These are phyloP conservation scores for Netelia inedita DNA, from an alignment of 2,888 invertebrate genomes.

Conservation along the genomic window DNA sequence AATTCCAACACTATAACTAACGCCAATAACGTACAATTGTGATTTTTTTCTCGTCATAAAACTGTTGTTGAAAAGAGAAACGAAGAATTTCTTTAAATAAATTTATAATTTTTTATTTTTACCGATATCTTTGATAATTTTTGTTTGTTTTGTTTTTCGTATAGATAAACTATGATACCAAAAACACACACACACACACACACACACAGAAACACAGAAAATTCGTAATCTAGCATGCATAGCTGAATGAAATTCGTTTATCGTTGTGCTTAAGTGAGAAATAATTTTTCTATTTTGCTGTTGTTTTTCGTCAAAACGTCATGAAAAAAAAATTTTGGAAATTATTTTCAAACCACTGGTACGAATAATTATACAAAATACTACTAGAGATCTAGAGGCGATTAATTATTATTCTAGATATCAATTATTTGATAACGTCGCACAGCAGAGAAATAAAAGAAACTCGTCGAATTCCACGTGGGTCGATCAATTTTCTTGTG, in stretches of 20 bases:
- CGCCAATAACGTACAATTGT: constrained; percentile 42
- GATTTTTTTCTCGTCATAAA: background rate
- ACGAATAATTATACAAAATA: constrained; percentile 22
- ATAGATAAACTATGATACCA: constrained; percentile 37
- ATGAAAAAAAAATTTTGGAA: background rate
- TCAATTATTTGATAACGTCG: background rate
- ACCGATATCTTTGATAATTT: constrained; percentile 36
- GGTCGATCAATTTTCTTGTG: constrained; percentile 36
- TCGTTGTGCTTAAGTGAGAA: constrained; percentile 38
- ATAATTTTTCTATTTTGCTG: background rate
- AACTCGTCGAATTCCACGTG: constrained; percentile 39
- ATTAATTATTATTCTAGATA: constrained; percentile 17
- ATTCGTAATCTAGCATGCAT: constrained; percentile 59
- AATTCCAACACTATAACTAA: constrained; percentile 51
- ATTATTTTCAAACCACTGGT: constrained; percentile 35
- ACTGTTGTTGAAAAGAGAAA: background rate
- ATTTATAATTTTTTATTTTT: constrained; percentile 14
- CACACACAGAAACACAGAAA: constrained; percentile 20
- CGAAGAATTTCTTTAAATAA: constrained; percentile 17
- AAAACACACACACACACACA: constrained; percentile 17
- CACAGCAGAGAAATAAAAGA: constrained; percentile 7
- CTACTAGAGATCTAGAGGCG: constrained; percentile 30
- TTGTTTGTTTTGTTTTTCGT: constrained; percentile 22
- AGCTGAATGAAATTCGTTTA: constrained; percentile 25
- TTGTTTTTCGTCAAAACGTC: too few relatives aligned